Base-by-base conservation (phyloP, 92 coral and sea anemone genomes). In the Phenganax marumi region DNA sequence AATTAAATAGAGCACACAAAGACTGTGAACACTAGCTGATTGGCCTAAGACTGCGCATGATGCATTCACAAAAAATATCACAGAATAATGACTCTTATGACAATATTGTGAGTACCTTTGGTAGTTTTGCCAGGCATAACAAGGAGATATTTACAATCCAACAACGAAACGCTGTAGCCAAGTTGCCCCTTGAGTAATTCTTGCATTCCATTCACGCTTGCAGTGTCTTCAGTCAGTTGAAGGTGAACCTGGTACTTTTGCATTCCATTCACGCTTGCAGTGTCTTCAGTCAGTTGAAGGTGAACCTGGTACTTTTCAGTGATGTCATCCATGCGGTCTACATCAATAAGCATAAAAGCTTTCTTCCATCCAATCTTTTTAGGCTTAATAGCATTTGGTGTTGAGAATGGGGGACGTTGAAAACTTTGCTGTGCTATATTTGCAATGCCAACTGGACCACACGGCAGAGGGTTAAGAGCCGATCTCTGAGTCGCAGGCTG, bases 111-210 rank as follows among this genome's bases (percentile, higher is more conserved):
- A 56, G 3, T 56, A 66, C 72, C 72, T 66, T 25, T 66, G 10
- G 72, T 66, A 13, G 39, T 66, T 43, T 66, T 46, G 50, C 47
- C 46, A 12, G 72, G 72, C 72, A 66, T 66, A 25, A 66, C 72
- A 12, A 46, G 72, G 8, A 66, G 25, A 66, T 66, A 66, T 21
- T 66, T 66, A 8, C 39, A 8, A 66, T 66, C 43, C 46, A 66
- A n/a, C 72, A 66, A 66, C 4, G 21, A 18, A 18, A 43, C 22
- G 50, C 25, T 43, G 72, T 43, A 66, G 1, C 72, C 72, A 43
- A 66, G 72, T 16, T 66, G 72, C 7, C 72, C 72, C 22, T 66
- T 66, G 0, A 66, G 7, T 16, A 66, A 9, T 4, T 16, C 46
- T 66, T 66, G 21, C 0, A 66, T 66, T 25, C 50, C 72, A 21